These are phyloP conservation scores for Pluvianellus socialis DNA, from an alignment of 2,113 vertebrate species.

Conservation along the genomic window DNA sequence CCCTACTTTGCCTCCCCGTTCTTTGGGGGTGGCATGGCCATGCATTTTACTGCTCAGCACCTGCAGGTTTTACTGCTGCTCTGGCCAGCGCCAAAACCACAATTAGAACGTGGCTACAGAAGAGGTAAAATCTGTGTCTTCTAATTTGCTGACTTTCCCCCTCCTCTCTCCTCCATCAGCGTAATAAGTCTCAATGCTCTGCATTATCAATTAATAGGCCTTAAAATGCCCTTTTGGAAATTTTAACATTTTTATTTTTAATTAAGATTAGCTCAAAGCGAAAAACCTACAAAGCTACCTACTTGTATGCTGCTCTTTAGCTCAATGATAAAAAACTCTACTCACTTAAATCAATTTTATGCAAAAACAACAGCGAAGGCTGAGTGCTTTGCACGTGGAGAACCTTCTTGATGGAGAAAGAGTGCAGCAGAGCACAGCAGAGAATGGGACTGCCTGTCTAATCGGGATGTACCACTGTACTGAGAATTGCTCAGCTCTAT, in stretches of 20 bases:
- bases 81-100: not conserved
- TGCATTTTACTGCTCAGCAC: not conserved
- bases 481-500: slow-evolving; percentile 56
- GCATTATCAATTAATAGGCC: not conserved
- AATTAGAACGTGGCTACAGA: not conserved
- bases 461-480: not conserved
- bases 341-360: slow-evolving; percentile 3
- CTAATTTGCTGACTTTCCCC: not conserved
- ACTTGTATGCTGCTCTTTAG: not conserved
- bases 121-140: not conserved
- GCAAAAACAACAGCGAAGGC: not conserved
- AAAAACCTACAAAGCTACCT: not conserved
- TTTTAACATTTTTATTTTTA: not conserved
- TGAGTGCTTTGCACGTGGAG: not conserved
- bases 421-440: not conserved
- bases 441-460: not conserved
- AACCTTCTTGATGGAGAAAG: not conserved
- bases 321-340: not conserved
- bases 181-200: not conserved
- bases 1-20: not conserved
- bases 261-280: not conserved
- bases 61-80: not conserved
- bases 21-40: not conserved
- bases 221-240: slow-evolving; percentile 6
- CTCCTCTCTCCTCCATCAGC: not conserved